Percentiles rank a stretch among this genome's conserved stretches.
These are phyloP conservation scores for Arctocebus calabarensis DNA, from an alignment of 2,797 vertebrate species.

Conservation along the genomic window DNA sequence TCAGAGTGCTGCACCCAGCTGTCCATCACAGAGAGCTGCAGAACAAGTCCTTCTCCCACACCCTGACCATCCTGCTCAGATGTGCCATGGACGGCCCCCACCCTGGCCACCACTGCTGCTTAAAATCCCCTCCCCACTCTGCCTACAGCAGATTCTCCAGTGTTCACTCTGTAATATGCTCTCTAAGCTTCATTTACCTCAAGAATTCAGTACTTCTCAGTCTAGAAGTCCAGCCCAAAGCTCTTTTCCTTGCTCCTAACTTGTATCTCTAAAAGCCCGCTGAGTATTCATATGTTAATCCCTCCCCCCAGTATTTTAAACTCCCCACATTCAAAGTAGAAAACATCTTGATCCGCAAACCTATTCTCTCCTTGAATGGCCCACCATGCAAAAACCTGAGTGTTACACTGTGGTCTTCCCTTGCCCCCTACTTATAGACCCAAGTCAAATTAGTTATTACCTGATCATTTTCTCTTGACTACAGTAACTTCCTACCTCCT, in stretches of 20 bases:
- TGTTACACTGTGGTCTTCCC: neutral
- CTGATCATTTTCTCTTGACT: neutral
- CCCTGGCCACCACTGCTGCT: neutral
- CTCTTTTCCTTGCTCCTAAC: neutral
- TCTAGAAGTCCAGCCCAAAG: constrained; percentile 10
- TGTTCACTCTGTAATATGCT: neutral
- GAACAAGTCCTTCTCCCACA: neutral
- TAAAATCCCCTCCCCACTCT: neutral
- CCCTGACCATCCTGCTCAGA: neutral
- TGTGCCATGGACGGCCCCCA: too few species aligned
- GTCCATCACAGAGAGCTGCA: neutral
- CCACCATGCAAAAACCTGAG: neutral
- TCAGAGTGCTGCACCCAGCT: neutral
- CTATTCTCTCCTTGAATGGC: neutral
- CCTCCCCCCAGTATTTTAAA: neutral
- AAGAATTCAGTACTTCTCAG: neutral
- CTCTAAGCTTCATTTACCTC: neutral
- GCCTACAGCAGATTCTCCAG: neutral
- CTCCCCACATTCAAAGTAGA: neutral
- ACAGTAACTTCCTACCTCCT: neutral
- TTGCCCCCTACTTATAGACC: neutral
- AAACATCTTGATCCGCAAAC: neutral
- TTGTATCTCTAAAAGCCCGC: neutral
- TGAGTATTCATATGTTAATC: neutral
- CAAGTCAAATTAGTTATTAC: neutral